A percentile compares a stretch with the other conserved stretches of the same genome.
Evolutionary conservation across 2,888 invertebrate species (phyloP).

Genomic region (Helicoverpa assulta): DNA sequence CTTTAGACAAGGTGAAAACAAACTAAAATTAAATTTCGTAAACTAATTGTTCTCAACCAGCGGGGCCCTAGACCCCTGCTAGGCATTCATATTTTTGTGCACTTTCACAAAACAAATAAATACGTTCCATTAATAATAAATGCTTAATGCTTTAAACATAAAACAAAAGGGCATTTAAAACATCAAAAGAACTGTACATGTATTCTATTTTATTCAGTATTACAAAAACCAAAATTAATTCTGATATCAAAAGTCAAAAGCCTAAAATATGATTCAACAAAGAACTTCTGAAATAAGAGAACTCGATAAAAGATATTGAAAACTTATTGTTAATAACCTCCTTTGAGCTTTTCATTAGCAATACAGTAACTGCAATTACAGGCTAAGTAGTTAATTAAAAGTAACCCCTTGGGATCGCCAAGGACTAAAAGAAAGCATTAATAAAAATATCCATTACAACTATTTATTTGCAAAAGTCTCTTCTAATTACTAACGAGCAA

Average conservation of each 20-base stretch:
- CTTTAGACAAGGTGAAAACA: neutral
- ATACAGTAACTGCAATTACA: slow-evolving; percentile 15
- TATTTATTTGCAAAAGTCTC: slow-evolving; percentile 1
- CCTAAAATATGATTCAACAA: slow-evolving; percentile 12
- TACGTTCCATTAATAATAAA: neutral
- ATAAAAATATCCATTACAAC: slow-evolving; percentile 4
- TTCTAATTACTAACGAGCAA: slow-evolving; percentile 7
- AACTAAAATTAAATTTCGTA: neutral
- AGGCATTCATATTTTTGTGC: neutral
- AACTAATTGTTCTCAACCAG: neutral
- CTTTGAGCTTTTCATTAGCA: slow-evolving; percentile 28
- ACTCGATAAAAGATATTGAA: slow-evolving; percentile 26
- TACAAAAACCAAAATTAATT: slow-evolving; percentile 4
- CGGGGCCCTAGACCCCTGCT: neutral
- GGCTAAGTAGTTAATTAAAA: slow-evolving; percentile 24
- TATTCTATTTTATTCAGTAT: slow-evolving; percentile 8
- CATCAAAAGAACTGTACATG: slow-evolving; percentile 15
- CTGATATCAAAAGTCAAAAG: slow-evolving; percentile 7
- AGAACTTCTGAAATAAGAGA: slow-evolving; percentile 1
- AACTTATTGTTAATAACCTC: slow-evolving; percentile 24
- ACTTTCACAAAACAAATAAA: neutral
- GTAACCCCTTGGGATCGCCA: neutral
- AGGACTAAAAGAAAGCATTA: neutral
- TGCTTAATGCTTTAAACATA: neutral
- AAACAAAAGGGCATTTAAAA: slow-evolving; percentile 3